Evolutionary conservation across 2,888 invertebrate species (phyloP).

Genomic region (Drosophila tripunctata): DNA sequence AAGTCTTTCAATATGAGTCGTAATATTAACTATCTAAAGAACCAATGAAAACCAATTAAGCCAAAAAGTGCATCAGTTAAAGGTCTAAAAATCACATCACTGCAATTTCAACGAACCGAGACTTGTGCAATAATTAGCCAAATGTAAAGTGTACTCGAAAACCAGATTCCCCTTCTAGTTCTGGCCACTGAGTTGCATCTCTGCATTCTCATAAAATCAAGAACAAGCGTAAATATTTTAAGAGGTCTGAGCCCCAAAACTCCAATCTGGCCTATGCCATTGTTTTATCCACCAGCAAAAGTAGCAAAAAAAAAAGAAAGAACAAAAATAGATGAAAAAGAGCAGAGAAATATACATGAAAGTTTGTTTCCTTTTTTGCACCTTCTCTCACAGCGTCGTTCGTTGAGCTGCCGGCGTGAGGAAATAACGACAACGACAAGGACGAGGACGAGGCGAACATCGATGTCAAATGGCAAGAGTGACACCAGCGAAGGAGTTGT

Average conservation of each 20-base stretch:
- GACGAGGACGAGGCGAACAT: slow-evolving; percentile 3
- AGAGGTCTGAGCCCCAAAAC: slow-evolving; percentile 33
- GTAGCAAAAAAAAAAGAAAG: slow-evolving; percentile 6
- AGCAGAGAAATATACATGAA: slow-evolving; percentile 6
- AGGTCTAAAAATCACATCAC: neutral
- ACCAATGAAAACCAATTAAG: too few species aligned
- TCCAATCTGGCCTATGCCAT: slow-evolving; percentile 16
- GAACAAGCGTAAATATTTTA: slow-evolving; percentile 66
- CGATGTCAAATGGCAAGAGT: slow-evolving; percentile 4
- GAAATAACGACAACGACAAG: slow-evolving; percentile 26
- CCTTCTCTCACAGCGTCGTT: slow-evolving; percentile 71
- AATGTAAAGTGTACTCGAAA: slow-evolving; percentile 37
- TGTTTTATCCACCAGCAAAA: slow-evolving; percentile 43
- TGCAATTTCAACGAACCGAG: slow-evolving; percentile 20
- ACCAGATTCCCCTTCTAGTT: neutral
- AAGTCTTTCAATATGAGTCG: neutral
- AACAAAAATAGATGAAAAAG: slow-evolving; percentile 8
- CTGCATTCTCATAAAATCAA: slow-evolving; percentile 47
- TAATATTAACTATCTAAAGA: too few species aligned
- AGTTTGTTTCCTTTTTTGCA: slow-evolving; percentile 34
- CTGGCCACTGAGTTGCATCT: neutral
- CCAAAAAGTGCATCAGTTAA: too few species aligned
- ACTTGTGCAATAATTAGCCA: slow-evolving; percentile 69
- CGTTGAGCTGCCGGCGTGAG: slow-evolving; percentile 75
- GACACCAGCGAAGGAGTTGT: slow-evolving; percentile 49